A percentile compares a stretch with the other conserved stretches of the same genome.
These are phyloP conservation scores for Bujurquina vittata DNA, from an alignment of 2,113 vertebrate genomes.

Conservation along the genomic window DNA sequence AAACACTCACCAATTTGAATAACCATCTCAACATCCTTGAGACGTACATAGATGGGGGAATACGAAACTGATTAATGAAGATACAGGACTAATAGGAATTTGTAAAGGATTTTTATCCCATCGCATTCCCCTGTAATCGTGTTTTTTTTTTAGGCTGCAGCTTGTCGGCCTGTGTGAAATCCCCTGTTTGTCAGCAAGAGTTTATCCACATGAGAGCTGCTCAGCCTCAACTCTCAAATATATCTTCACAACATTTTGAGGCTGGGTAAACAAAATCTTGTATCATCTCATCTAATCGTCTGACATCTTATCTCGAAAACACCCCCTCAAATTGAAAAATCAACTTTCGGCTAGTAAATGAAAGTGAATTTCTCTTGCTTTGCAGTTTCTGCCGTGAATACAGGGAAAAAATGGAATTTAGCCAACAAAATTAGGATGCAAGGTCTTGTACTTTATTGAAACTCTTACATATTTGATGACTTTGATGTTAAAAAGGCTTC, in stretches of 20 bases:
- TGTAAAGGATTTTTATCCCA: conserved; percentile 24
- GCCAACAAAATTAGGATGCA: conserved; percentile 23
- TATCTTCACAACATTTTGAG: conserved; percentile 20
- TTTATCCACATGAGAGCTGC: conserved; percentile 32
- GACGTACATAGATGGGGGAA: not conserved
- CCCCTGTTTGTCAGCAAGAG: conserved; percentile 11
- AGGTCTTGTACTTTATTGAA: conserved; percentile 23
- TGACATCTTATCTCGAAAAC: not conserved
- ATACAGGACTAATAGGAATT: not conserved
- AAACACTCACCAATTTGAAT: not conserved
- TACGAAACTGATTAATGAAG: not conserved
- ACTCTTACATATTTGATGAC: conserved; percentile 62
- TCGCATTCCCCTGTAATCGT: conserved; percentile 1
- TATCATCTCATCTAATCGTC: conserved; percentile 24
- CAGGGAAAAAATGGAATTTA: not conserved
- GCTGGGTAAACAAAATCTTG: conserved; percentile 39
- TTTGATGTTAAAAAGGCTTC: conserved; percentile 30
- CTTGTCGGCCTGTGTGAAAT: conserved; percentile 15
- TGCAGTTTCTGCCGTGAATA: conserved; percentile 14
- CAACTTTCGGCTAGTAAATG: conserved; percentile 4
- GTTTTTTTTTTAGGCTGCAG: conserved; percentile 4
- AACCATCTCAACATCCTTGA: not conserved
- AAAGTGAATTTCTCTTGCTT: conserved; percentile 28
- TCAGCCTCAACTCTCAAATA: conserved; percentile 5
- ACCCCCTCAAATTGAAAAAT: not conserved